Base-by-base conservation (phyloP, 2,888 invertebrate genomes). In the Sphinx pinastri region DNA sequence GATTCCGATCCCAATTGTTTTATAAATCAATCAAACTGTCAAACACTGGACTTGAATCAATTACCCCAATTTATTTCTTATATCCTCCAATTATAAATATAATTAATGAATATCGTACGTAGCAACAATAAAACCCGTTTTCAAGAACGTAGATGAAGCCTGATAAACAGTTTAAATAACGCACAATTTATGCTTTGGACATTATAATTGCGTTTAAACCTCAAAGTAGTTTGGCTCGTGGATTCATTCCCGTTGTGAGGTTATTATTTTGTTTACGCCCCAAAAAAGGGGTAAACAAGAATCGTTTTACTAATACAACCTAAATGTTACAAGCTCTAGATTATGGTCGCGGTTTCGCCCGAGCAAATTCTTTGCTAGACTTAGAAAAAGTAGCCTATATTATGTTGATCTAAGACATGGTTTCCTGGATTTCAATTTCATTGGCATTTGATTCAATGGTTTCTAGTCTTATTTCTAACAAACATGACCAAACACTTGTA, bases 201-300 rank as follows among this genome's bases (percentile, higher is more conserved):
- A 68, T 70, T 58, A 70, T 59, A 67, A 70, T 67, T 70, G 58
- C 59, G 59, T 59, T 59, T 58, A 70, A 70, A 70, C 59, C 67
- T 70, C 51, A 70, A 67, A 31, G n/a, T 59, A 59, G 68, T 59
- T 67, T 59, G 51, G 52, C 55, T 67, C 38, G 31, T n/a, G 70
- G 45, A 70, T 57, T 45, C 11, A 19, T 19, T 19, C 6, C 19
- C 49, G 11, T 60, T n/a, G 49, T 19, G 63, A 49, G 19, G 49
- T 63, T 63, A 19, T 63, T 63, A 63, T 19, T 47, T 49, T 63
- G 49, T 63, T 63, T 63, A 13, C 57, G 7, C 12, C 63, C 49
- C 7, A 47, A 19, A 63, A 63, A 63, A 63, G 49, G 45, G 60
- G 49, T 49, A 49, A 63, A 63, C 63, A 63, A 49, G 11, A 57